These are phyloP conservation scores for Naso thynnoides DNA, from an alignment of 2,797 vertebrate genomes.

Conservation along the genomic window DNA sequence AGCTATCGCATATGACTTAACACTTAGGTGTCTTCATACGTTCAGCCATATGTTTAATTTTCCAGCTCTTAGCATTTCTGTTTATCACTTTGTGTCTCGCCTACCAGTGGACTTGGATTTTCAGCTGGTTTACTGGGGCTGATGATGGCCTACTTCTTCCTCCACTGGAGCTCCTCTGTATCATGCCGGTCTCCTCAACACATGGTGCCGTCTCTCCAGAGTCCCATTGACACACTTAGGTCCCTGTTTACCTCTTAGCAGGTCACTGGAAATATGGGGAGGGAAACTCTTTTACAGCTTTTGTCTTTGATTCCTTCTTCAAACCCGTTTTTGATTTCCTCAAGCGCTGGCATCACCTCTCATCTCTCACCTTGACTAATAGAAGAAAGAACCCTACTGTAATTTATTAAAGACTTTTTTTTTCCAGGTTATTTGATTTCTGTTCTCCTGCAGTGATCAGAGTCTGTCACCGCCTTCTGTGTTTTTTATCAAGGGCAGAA, in stretches of 20 bases:
- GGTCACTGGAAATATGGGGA: conserved; percentile 62
- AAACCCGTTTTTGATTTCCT: conserved; percentile 24
- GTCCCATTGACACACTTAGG: conserved; percentile 79
- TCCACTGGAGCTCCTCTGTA: conserved; percentile 62
- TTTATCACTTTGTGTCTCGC: conserved; percentile 14
- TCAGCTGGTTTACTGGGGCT: conserved; percentile 44
- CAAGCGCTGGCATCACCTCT: conserved; percentile 14
- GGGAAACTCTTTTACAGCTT: conserved; percentile 22
- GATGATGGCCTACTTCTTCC: conserved; percentile 66
- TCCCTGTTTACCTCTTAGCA: conserved; percentile 66
- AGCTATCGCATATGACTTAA: neutral
- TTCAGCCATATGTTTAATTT: conserved; percentile 19
- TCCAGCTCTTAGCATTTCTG: conserved; percentile 7
- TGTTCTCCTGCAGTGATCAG: conserved; percentile 46
- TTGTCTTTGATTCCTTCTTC: conserved; percentile 43
- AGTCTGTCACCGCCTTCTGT: conserved; percentile 47
- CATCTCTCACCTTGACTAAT: conserved; percentile 30
- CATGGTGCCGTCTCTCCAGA: conserved; percentile 73
- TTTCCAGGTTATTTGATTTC: conserved; percentile 26
- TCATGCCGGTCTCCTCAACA: conserved; percentile 63
- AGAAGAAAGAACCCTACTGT: conserved; percentile 21
- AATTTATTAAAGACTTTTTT: conserved; percentile 17
- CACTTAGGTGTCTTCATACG: neutral
- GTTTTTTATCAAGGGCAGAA: conserved; percentile 45
- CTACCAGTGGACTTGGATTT: conserved; percentile 22